Evolutionary conservation across 2,888 invertebrate genomes (phyloP).

Genomic region (Cantharis rustica): DNA sequence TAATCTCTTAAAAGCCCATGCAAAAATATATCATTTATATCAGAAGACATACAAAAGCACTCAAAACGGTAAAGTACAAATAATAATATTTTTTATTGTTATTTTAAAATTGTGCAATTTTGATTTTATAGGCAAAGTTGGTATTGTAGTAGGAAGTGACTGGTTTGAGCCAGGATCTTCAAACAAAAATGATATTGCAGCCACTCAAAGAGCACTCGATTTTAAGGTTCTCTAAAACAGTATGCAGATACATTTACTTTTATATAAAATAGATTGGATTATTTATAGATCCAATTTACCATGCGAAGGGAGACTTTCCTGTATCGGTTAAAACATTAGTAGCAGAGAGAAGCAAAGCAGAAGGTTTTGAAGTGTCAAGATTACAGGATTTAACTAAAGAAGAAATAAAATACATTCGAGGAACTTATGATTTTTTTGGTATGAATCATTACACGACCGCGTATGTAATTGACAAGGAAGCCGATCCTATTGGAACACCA

Average conservation of each 20-base stretch:
- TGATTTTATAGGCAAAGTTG: conserved; percentile 14
- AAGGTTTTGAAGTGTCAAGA: conserved; percentile 43
- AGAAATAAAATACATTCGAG: conserved; percentile 53
- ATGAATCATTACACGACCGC: conserved; percentile 57
- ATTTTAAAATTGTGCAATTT: not conserved
- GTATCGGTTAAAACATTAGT: conserved; percentile 30
- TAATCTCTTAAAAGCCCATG: conserved; percentile 55
- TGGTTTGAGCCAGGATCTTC: conserved; percentile 15
- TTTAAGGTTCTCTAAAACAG: conserved; percentile 19
- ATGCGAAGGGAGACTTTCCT: conserved; percentile 36
- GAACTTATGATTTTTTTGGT: conserved; percentile 58
- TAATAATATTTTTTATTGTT: not conserved
- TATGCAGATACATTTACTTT: not conserved
- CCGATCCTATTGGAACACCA: not conserved
- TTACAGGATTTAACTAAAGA: conserved; percentile 61
- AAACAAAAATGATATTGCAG: conserved; percentile 8
- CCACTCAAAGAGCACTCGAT: conserved; percentile 15
- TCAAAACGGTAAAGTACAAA: conserved; percentile 15
- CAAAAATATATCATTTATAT: conserved; percentile 53
- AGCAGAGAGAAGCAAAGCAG: conserved; percentile 26
- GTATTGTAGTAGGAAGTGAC: not conserved
- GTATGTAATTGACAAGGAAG: not conserved
- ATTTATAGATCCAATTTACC: conserved; percentile 59
- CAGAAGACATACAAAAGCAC: conserved; percentile 3
- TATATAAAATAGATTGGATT: conserved; percentile 51